Evolutionary conservation across 1,140 invertebrate species (phyloP).

Genomic region (Drosophila nigromelanica): DNA sequence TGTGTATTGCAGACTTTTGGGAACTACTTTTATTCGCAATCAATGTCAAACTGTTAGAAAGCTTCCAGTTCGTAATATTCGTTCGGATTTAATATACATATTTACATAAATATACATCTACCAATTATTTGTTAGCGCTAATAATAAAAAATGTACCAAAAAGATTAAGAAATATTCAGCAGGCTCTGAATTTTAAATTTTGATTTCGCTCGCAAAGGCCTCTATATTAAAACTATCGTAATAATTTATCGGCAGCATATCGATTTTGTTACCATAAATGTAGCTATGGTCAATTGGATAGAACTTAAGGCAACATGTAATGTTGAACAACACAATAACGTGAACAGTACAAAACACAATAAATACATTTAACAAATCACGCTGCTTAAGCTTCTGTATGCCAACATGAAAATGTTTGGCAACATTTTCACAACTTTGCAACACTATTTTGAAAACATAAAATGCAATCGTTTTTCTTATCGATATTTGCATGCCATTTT

Average conservation of each 20-base stretch:
- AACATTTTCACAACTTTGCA: slow-evolving; percentile 8
- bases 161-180: neutral
- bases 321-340: neutral
- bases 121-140: too few species aligned
- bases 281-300: neutral
- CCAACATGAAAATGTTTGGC: neutral
- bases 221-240: neutral
- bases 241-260: neutral
- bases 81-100: too few species aligned
- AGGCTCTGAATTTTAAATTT: neutral
- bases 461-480: neutral
- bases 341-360: neutral
- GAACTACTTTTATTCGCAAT: neutral
- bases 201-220: neutral
- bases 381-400: neutral
- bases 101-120: too few species aligned
- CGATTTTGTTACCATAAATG: neutral
- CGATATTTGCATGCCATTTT: slow-evolving; percentile 37
- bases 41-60: neutral
- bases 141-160: too few species aligned
- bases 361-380: neutral
- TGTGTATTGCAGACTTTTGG: slow-evolving; percentile 3
- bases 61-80: too few species aligned
- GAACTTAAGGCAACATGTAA: neutral
- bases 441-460: slow-evolving; percentile 9